Conservation (phyloP, 2,113 vertebrate species). For the Chinchilla lanigera region DNA sequence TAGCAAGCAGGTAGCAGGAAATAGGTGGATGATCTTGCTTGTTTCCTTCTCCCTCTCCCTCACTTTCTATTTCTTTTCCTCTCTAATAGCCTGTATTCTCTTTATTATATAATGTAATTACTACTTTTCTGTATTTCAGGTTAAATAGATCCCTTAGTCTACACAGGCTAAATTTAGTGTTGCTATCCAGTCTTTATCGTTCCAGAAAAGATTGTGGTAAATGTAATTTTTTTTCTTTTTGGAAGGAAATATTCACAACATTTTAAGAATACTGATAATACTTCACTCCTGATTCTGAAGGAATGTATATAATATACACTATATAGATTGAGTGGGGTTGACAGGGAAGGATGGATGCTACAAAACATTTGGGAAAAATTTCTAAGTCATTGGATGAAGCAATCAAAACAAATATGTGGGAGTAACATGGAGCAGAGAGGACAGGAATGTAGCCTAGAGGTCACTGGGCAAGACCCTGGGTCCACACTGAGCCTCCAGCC, state of each 20-base stretch:
- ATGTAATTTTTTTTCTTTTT: neutral
- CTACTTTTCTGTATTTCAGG: neutral
- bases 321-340: neutral
- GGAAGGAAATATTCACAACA: neutral
- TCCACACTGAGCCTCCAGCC: neutral
- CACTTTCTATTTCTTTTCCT: neutral
- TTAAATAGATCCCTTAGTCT: neutral
- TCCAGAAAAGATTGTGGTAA: neutral
- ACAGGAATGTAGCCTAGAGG: neutral
- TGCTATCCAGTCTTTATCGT: neutral
- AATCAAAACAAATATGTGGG: neutral
- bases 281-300: conserved; percentile 4
- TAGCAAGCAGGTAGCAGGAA: neutral
- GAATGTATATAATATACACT: neutral
- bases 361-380: neutral
- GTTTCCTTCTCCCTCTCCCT: neutral
- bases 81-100: neutral
- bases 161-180: neutral
- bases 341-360: neutral
- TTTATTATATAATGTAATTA: neutral
- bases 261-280: neutral
- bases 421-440: neutral
- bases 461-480: neutral
- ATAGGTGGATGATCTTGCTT: neutral
- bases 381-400: neutral